Percentiles rank a stretch among this genome's conserved stretches.
Conservation (phyloP, 2,113 vertebrate species). For the Propithecus coquereli region DNA sequence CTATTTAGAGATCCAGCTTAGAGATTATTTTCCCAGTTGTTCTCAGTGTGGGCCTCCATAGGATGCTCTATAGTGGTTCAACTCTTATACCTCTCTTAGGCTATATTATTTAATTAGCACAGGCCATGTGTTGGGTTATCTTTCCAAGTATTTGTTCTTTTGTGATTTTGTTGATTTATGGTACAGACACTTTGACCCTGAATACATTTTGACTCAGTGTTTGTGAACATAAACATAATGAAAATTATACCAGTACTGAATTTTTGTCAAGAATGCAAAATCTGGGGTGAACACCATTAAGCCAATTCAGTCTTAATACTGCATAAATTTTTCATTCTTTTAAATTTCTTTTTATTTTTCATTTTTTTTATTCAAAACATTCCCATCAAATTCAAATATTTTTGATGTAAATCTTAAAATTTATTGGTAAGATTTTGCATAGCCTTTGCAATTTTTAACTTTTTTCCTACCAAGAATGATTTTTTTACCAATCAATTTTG, state of each 20-base stretch:
- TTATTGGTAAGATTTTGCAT: not conserved
- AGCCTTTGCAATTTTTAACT: not conserved
- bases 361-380: constrained; percentile 30
- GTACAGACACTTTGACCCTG: not conserved
- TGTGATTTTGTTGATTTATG: not conserved
- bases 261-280: not conserved
- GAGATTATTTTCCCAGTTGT: not conserved
- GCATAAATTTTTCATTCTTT: not conserved
- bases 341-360: not conserved
- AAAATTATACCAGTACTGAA: not conserved
- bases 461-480: not conserved
- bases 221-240: not conserved
- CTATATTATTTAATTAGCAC: not conserved
- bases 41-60: not conserved
- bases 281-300: not conserved
- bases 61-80: not conserved
- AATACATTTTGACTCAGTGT: not conserved
- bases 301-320: not conserved
- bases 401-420: not conserved
- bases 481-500: not conserved
- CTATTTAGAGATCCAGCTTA: not conserved
- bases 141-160: not conserved
- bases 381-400: not conserved
- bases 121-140: not conserved
- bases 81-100: not conserved